Evolutionary conservation across 2,797 vertebrate species (phyloP).

Genomic region (Phylloscopus collybita): DNA sequence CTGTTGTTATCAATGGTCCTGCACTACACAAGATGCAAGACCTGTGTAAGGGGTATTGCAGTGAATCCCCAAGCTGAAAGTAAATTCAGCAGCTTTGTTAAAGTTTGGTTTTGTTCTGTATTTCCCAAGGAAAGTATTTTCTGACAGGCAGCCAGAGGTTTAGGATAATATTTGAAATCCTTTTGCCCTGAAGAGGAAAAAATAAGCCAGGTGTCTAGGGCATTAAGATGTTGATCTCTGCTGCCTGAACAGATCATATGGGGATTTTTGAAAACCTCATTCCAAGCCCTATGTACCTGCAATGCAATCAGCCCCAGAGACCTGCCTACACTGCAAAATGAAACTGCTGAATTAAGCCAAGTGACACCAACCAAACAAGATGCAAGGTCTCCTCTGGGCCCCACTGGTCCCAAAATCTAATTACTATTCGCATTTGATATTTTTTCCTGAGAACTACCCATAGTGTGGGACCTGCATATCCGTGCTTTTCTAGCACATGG

Average conservation of each 20-base stretch:
- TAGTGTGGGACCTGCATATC: not conserved
- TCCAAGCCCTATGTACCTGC: not conserved
- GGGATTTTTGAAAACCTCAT: not conserved
- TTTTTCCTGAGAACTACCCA: not conserved
- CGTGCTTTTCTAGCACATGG: accelerated
- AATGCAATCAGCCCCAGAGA: not conserved
- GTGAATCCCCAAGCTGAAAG: not conserved
- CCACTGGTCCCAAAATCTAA: not conserved
- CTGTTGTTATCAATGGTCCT: not conserved
- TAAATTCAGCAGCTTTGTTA: not conserved
- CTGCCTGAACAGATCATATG: not conserved
- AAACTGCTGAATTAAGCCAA: not conserved
- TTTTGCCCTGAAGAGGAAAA: not conserved
- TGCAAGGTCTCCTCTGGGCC: not conserved
- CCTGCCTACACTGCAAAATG: not conserved
- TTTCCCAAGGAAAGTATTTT: not conserved
- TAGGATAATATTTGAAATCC: not conserved
- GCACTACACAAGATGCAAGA: not conserved
- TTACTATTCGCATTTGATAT: not conserved
- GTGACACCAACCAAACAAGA: not conserved
- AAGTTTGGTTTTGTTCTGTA: not conserved
- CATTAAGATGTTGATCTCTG: not conserved
- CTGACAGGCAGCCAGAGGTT: not conserved
- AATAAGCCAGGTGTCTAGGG: not conserved
- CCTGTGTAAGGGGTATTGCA: not conserved